Evolutionary conservation across 2,113 vertebrate species (phyloP).

Genomic region (Phaethon lepturus): DNA sequence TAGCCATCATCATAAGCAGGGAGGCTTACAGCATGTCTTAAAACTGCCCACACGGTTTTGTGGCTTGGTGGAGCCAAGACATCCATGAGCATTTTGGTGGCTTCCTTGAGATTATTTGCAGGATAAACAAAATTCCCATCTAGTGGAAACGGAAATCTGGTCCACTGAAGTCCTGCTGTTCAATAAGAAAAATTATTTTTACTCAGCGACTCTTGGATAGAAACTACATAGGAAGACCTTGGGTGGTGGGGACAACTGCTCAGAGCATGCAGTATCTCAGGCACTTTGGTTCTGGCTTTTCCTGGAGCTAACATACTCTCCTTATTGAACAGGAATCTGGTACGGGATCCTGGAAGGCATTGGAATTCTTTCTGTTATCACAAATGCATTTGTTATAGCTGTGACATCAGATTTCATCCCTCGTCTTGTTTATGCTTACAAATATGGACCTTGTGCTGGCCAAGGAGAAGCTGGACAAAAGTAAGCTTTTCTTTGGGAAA

Average conservation of each 20-base stretch:
- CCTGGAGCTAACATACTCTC: constrained; percentile 46
- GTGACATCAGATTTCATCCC: constrained; percentile 98
- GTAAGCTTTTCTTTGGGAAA: constrained; percentile 73
- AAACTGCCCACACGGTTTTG: not conserved
- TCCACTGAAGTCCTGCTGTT: not conserved
- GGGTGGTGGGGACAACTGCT: not conserved
- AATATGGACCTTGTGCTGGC: constrained; percentile 93
- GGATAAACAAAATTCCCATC: not conserved
- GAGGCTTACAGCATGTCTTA: not conserved
- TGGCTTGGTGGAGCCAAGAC: not conserved
- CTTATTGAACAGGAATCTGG: constrained; percentile 88
- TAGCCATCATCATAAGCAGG: not conserved
- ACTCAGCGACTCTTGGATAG: not conserved
- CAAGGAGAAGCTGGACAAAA: constrained; percentile 89
- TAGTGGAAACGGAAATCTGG: not conserved
- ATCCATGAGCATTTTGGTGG: not conserved
- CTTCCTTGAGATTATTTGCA: not conserved
- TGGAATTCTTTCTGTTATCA: constrained; percentile 94
- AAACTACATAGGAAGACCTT: not conserved
- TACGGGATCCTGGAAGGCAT: constrained; percentile 95
- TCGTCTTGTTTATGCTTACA: constrained; percentile 93
- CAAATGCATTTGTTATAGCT: constrained; percentile 96
- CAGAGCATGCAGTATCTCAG: not conserved
- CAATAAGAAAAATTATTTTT: not conserved
- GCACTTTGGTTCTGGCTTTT: not conserved